These are phyloP conservation scores for Clitarchus hookeri DNA, from an alignment of 2,888 invertebrate genomes.

Conservation along the genomic window DNA sequence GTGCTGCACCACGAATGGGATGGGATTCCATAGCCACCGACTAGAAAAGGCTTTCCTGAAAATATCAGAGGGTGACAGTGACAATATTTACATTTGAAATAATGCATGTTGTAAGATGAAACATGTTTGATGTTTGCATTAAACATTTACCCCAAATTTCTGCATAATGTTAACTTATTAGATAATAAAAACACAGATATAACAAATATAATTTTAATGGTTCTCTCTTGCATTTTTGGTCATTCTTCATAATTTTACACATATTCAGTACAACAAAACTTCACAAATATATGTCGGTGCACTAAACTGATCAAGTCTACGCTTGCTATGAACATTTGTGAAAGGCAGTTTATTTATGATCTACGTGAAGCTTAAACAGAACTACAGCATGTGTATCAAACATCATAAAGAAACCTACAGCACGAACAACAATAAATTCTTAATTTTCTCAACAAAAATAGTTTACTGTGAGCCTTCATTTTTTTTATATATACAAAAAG, in stretches of 20 bases:
- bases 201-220: not conserved
- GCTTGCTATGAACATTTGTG: not conserved
- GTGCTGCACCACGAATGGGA: too few relatives aligned
- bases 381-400: not conserved
- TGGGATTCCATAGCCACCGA: too few relatives aligned
- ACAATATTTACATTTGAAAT: too few relatives aligned
- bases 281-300: not conserved
- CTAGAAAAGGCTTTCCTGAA: too few relatives aligned
- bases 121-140: too few relatives aligned
- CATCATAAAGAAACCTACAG: not conserved
- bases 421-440: constrained; percentile 17
- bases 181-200: not conserved
- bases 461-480: too few relatives aligned
- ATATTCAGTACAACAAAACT: not conserved
- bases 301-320: not conserved
- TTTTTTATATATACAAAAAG: not conserved
- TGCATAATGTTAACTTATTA: not conserved
- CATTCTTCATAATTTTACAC: not conserved
- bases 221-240: not conserved
- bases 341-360: not conserved
- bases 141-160: too few relatives aligned
- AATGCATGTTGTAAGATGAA: too few relatives aligned
- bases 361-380: constrained; percentile 1
- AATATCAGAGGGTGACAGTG: too few relatives aligned
- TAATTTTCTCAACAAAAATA: constrained; percentile 17